A percentile compares a stretch with the other conserved stretches of the same genome.
Conservation (phyloP, 2,888 invertebrate genomes). For the Capitulum mitella region DNA sequence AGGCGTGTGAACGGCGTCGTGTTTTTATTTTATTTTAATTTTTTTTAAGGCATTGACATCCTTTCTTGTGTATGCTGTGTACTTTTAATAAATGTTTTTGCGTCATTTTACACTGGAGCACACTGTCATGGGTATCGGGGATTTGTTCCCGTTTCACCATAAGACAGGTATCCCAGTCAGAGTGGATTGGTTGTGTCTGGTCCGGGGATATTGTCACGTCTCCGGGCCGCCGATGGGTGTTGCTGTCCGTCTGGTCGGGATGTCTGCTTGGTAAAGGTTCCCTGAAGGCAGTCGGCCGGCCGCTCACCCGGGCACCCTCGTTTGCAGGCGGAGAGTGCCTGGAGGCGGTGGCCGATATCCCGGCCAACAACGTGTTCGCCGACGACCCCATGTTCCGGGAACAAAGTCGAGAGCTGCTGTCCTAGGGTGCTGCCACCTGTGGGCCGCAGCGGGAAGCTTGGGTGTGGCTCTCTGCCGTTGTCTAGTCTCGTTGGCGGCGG, state of each 20-base stretch:
- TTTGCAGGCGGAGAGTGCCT: background rate
- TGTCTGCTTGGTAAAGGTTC: background rate
- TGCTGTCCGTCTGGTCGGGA: background rate
- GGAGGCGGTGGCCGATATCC: background rate
- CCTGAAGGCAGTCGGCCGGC: background rate
- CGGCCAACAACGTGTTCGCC: background rate
- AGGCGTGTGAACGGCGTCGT: no score
- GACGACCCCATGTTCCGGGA: slow-evolving; percentile 23
- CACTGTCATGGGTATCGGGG: no score
- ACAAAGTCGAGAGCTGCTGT: slow-evolving; percentile 1
- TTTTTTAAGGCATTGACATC: no score
- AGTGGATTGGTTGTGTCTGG: background rate
- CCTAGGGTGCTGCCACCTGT: background rate
- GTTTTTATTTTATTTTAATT: no score
- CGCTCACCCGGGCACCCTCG: background rate
- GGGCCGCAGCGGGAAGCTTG: background rate
- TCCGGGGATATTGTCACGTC: background rate
- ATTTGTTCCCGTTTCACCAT: no score
- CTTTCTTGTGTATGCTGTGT: no score
- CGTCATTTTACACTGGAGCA: no score
- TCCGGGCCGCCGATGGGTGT: background rate
- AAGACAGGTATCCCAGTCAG: no score
- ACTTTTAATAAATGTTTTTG: no score
- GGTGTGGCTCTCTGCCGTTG: background rate
- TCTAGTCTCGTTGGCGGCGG: background rate